Evolutionary conservation across 2,113 vertebrate genomes (phyloP).

Genomic region (Cryptoleucopteryx plumbea): DNA sequence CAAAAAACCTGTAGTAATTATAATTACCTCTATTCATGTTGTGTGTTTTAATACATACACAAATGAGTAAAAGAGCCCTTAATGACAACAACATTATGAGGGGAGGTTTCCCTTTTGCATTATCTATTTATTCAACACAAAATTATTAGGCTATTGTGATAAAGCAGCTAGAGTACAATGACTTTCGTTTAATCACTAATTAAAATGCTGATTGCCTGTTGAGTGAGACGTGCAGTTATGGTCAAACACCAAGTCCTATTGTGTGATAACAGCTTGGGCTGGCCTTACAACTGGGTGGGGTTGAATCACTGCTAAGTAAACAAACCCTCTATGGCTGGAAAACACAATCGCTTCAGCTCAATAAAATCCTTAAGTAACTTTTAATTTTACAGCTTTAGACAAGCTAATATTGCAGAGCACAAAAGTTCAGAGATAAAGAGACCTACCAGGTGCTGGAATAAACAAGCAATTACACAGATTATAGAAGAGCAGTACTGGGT

Average conservation of each 20-base stretch:
- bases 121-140: constrained; percentile 83
- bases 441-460: constrained; percentile 66
- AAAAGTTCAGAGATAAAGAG: constrained; percentile 66
- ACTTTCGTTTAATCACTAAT: constrained; percentile 84
- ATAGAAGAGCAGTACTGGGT: constrained; percentile 45
- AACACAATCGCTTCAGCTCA: constrained; percentile 65
- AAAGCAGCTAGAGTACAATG: constrained; percentile 81
- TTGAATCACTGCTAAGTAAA: constrained; percentile 63
- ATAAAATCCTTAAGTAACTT: constrained; percentile 70
- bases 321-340: constrained; percentile 67
- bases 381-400: constrained; percentile 69
- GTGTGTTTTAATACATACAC: constrained; percentile 73
- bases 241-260: constrained; percentile 79
- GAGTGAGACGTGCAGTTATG: constrained; percentile 80
- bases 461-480: constrained; percentile 70
- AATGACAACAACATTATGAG: constrained; percentile 78
- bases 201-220: constrained; percentile 86
- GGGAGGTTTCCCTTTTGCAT: constrained; percentile 78
- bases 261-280: constrained; percentile 78
- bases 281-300: constrained; percentile 75
- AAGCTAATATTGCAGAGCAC: constrained; percentile 63
- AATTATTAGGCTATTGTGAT: constrained; percentile 86
- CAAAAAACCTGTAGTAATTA: constrained; percentile 63
- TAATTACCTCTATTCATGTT: constrained; percentile 75
- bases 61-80: constrained; percentile 72